Conservation (phyloP, 2,888 invertebrate genomes). For the Meta bourneti region DNA sequence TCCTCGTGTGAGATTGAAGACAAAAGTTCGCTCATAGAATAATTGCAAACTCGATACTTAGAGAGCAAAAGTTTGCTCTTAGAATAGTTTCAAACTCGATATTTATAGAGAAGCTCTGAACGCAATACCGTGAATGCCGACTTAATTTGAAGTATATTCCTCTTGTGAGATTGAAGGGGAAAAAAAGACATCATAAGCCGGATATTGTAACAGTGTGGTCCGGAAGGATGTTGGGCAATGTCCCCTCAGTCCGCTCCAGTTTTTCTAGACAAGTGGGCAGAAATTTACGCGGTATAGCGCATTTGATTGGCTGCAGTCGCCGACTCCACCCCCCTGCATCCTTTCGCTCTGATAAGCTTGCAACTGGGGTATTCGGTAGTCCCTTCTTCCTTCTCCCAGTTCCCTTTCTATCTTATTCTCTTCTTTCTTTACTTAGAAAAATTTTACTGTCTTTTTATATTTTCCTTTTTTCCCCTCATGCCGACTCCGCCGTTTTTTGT, state of each 20-base stretch:
- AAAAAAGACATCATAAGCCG: no score
- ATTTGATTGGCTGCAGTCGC: slow-evolving; percentile 73
- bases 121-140: no score
- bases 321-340: slow-evolving; percentile 47
- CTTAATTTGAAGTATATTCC: no score
- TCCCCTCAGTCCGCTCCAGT: slow-evolving; percentile 44
- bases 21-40: no score
- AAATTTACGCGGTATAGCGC: slow-evolving; percentile 66
- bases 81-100: no score
- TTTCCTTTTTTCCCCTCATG: slow-evolving; percentile 25
- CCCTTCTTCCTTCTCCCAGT: slow-evolving; percentile 18
- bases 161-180: no score
- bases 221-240: neutral
- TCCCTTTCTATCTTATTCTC: slow-evolving; percentile 51
- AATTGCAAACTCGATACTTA: no score
- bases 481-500: slow-evolving; percentile 21
- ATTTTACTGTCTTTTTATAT: slow-evolving; percentile 26
- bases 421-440: slow-evolving; percentile 65
- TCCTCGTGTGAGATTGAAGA: no score
- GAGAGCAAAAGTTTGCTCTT: no score
- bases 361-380: slow-evolving; percentile 65
- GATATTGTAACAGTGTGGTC: no score
- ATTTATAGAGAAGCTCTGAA: no score
- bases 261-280: slow-evolving; percentile 57
- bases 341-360: slow-evolving; percentile 75